phyloP scores from a whole-genome alignment of 2,113 vertebrate species.

The Oncorhynchus clarkii region DNA sequence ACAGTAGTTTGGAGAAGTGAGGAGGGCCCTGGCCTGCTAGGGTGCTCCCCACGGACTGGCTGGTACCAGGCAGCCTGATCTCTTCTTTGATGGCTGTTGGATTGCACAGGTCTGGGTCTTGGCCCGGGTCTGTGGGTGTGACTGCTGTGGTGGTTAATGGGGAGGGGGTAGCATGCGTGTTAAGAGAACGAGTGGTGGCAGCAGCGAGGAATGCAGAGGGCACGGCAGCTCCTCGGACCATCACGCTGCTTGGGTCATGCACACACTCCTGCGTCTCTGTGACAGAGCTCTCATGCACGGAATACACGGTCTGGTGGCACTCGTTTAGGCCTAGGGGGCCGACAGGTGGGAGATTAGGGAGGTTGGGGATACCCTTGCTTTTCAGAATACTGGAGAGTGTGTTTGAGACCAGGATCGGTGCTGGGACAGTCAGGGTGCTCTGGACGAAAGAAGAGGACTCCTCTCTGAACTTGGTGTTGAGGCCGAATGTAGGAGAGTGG shows the following conservation, averaged over 20 bases:
- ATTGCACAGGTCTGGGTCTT: conserved; percentile 75
- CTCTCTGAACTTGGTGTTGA: conserved; percentile 55
- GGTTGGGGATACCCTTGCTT: conserved; percentile 18
- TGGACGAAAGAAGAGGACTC: conserved; percentile 68
- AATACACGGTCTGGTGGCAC: conserved; percentile 60
- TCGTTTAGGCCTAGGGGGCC: background rate
- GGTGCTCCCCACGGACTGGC: conserved; percentile 76
- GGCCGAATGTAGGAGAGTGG: conserved; percentile 54
- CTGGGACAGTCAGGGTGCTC: conserved; percentile 62
- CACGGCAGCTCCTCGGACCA: conserved; percentile 28
- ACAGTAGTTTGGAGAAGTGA: conserved; percentile 84
- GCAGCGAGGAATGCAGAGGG: background rate
- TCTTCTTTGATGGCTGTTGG: conserved; percentile 79
- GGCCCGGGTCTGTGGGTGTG: too few relatives aligned
- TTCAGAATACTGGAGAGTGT: conserved; percentile 58
- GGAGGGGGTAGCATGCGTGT: conserved; percentile 79
- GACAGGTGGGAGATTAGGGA: background rate
- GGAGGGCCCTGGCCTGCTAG: conserved; percentile 67
- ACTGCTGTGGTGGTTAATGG: conserved; percentile 67
- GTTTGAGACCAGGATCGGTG: conserved; percentile 57
- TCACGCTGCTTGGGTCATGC: conserved; percentile 79
- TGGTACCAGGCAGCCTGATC: conserved; percentile 76
- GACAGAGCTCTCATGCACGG: conserved; percentile 60
- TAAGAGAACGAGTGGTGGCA: conserved; percentile 48
- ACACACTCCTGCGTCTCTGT: conserved; percentile 71